A percentile compares a stretch with the other conserved stretches of the same genome.
These are phyloP conservation scores for Physeter macrocephalus DNA, from an alignment of 2,113 vertebrate species.

Conservation along the genomic window DNA sequence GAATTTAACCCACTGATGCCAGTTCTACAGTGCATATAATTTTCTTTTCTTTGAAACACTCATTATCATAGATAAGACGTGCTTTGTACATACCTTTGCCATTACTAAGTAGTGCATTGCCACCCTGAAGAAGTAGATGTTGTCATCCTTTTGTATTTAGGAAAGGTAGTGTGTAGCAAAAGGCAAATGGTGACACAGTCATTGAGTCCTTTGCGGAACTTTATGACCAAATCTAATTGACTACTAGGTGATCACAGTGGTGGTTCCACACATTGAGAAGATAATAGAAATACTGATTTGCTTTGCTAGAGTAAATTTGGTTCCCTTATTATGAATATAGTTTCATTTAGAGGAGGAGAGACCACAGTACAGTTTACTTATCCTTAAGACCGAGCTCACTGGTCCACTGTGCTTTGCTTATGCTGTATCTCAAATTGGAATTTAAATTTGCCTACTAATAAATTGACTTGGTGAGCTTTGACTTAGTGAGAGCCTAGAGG, in stretches of 20 bases:
- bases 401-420: not conserved
- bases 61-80: not conserved
- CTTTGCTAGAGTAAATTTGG: not conserved
- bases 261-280: not conserved
- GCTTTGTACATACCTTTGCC: not conserved
- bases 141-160: not conserved
- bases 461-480: not conserved
- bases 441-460: not conserved
- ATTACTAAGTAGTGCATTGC: not conserved
- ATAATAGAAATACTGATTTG: not conserved
- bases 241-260: not conserved
- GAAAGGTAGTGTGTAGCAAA: not conserved
- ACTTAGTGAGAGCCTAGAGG: not conserved
- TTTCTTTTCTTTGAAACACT: slow-evolving; percentile 3
- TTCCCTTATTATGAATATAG: not conserved
- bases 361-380: not conserved
- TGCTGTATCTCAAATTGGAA: not conserved
- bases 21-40: not conserved
- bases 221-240: not conserved
- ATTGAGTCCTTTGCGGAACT: not conserved
- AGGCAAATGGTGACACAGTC: not conserved
- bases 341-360: not conserved
- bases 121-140: not conserved
- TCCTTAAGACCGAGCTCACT: not conserved
- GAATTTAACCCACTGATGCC: not conserved